Conservation (phyloP, 37 sponge, comb jelly and placozoan species). For the Hexactinellida sp. region DNA sequence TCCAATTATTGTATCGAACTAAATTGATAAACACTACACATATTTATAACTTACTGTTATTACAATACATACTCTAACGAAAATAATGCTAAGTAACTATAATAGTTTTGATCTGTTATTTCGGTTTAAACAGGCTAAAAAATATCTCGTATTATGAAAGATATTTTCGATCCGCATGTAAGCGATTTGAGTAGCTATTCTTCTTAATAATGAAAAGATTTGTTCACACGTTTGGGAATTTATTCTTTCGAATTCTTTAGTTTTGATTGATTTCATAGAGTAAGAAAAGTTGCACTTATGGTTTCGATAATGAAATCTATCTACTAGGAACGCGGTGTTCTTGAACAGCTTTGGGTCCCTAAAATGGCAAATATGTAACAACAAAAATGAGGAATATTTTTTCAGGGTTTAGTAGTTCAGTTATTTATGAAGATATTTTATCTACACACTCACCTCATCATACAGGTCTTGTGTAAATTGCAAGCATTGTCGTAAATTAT, state of each 20-base stretch:
- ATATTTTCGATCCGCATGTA: background rate
- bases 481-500: too few relatives aligned
- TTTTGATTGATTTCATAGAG: background rate
- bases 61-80: too few relatives aligned
- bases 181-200: background rate
- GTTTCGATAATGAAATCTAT: background rate
- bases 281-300: background rate
- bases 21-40: too few relatives aligned
- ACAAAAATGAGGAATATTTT: too few relatives aligned
- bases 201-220: background rate
- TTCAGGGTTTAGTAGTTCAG: background rate
- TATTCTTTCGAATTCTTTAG: background rate
- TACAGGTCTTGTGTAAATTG: background rate
- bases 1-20: too few relatives aligned
- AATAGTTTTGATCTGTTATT: background rate
- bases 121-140: background rate
- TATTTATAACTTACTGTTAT: too few relatives aligned
- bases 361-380: background rate
- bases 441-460: background rate
- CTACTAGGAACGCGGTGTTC: background rate
- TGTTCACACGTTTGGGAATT: background rate
- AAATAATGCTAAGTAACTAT: too few relatives aligned
- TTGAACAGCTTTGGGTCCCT: background rate
- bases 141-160: background rate
- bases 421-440: background rate